Base-by-base conservation (phyloP, 2,888 invertebrate species). In the Altica lythri region DNA sequence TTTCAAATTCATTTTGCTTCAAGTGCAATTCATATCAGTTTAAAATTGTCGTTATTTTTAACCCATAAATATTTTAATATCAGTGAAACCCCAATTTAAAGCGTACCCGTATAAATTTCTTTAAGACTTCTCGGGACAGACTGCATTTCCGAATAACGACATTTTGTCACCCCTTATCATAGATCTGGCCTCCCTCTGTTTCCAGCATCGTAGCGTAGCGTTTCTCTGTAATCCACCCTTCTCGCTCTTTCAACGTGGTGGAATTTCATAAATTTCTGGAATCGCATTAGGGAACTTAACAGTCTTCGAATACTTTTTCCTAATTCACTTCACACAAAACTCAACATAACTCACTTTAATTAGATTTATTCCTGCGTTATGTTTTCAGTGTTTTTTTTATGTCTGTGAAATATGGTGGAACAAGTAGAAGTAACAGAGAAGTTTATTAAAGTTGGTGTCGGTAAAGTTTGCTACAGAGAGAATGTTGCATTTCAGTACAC, bases 231-330 rank as follows among this genome's bases (percentile, higher is more conserved):
- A 45, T 55, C 51, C 42, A 30, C 48, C 45, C 43, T 53, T 46
- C 46, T 35, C 29, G 30, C 44, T 35, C 14, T 38, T 46, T 17
- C 52, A 16, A 14, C 45, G 40, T 32, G 30, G 17, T 19, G 55
- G 55, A 59, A 59, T 59, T 59, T 49, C 58, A 53, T 55, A 59
- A 59, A 59, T 55, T 59, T 51, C 30, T 42, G 40, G 54, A 57
- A 55, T 60, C 38, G 55, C 43, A 52, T 59, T 59, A 49, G 44
- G 49, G 43, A 49, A 44, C 43, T 48, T 43, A 27, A 14, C 48
- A 49, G 30, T 40, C 48, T 44, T 48, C 48, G 55, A 55, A 55
- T 54, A 45, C 53, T 54, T 55, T 44, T 42, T 43, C 49, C 48
- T 57, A 51, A 59, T 59, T 59, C 48, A 59, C 56, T 57, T 59